Base-by-base conservation (phyloP, 2,797 vertebrate genomes). In the Crenichthys baileyi region DNA sequence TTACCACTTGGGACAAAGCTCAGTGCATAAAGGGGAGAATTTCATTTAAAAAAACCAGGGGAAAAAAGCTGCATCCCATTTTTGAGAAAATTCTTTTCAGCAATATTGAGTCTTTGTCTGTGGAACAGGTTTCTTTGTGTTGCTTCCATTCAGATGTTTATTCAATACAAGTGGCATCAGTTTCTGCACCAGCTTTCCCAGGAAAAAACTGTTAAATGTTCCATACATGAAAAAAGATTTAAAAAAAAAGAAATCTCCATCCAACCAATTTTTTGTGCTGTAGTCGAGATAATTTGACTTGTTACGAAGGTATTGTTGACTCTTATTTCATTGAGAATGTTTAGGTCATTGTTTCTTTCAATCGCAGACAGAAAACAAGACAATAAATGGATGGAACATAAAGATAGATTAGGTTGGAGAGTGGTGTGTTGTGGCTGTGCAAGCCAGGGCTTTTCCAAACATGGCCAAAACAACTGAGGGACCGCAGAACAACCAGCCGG, bases 391-490 rank as follows among this genome's bases (percentile, higher is more conserved):
- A 79, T 71, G 44, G 77, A 80, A 78, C 65, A 75, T 71, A 76
- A 63, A 76, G 79, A 75, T 84, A 79, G 80, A 78, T 82, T 83
- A 81, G 61, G 70, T 68, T 24, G 78, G 73, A n/a, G 39, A 44
- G 39, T 70, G 76, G 53, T 36, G 76, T 51, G 76, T 39, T 80
- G 79, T 81, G 77, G 84, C 81, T 79, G 84, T 80, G 86, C 78
- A 72, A 67, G 63, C 9, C 12, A 85, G 84, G 78, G 86, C 81
- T 91, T 91, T 91, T 90, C 87, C 84, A 88, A 93, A 95, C 91
- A 94, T 80, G 84, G 91, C 90, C 88, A 85, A 93, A 77, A 90
- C 87, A 86, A 93, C 87, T 86, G 87, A 93, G 90, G 84, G 92
- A 92, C 91, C 93, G 86, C 88, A 87, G 85, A 89, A 92, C 84